Conservation (phyloP, 2,888 invertebrate genomes). For the Diogma glabrata region DNA sequence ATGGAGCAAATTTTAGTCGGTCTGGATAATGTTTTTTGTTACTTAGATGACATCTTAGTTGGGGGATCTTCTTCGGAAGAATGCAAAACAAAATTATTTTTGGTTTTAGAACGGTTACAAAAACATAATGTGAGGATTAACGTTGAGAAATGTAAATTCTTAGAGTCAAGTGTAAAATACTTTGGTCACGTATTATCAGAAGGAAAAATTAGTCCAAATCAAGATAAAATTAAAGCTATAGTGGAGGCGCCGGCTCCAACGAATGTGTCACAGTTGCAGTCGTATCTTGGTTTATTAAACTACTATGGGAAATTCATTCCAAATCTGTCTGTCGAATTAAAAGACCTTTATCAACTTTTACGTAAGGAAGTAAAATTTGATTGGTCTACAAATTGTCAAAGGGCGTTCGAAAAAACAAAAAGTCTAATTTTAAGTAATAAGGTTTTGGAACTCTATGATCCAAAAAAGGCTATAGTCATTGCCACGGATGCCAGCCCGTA, state of each 20-base stretch:
- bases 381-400: too few relatives aligned
- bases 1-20: too few relatives aligned
- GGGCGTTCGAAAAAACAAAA: too few relatives aligned
- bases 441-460: conserved; percentile 13
- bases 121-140: too few relatives aligned
- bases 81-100: conserved; percentile 12
- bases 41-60: too few relatives aligned
- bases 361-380: too few relatives aligned
- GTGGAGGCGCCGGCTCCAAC: conserved; percentile 13
- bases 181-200: conserved; percentile 16
- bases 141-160: too few relatives aligned
- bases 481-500: conserved; percentile 12
- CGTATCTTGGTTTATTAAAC: conserved; percentile 16
- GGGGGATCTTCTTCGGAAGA: too few relatives aligned
- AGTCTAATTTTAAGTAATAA: conserved; percentile 10
- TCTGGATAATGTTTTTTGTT: too few relatives aligned
- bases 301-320: conserved; percentile 15
- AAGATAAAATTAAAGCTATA: conserved; percentile 16
- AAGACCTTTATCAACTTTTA: too few relatives aligned
- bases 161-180: conserved; percentile 12
- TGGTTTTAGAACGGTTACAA: conserved; percentile 10
- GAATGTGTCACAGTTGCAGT: conserved; percentile 14
- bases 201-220: conserved; percentile 14
- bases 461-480: conserved; percentile 8
- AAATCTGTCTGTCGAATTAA: too few relatives aligned